These are phyloP conservation scores for Hydrozoanthus gracilis DNA, from an alignment of 92 coral and sea anemone species.

Conservation along the genomic window DNA sequence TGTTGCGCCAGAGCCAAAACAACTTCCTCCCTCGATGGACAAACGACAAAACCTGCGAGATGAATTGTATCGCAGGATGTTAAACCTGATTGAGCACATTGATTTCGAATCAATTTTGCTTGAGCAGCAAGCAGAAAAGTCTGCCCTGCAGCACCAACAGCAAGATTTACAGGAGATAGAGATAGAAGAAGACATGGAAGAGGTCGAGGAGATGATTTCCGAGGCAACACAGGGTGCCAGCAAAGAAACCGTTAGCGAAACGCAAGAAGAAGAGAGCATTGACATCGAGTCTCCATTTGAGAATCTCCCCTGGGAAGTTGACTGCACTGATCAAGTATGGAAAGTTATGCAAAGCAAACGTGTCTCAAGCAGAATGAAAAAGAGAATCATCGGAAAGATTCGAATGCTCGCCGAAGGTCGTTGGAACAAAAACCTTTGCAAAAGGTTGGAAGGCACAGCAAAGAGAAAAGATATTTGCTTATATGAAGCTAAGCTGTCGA, in stretches of 20 bases:
- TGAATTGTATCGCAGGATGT: conserved; percentile 28
- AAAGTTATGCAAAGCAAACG: conserved; percentile 71
- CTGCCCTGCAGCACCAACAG: neutral
- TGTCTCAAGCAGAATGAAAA: conserved; percentile 52
- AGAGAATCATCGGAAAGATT: conserved; percentile 69
- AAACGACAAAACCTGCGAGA: conserved; percentile 24
- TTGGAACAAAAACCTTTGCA: conserved; percentile 76
- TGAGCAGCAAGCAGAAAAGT: conserved; percentile 1
- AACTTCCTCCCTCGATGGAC: neutral
- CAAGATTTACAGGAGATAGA: conserved; percentile 12
- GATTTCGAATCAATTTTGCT: conserved; percentile 32
- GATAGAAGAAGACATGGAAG: conserved; percentile 32
- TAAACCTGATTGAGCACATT: conserved; percentile 23
- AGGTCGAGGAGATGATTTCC: neutral
- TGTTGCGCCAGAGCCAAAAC: conserved; percentile 1
- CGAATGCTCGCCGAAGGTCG: conserved; percentile 92
- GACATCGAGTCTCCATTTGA: conserved; percentile 76
- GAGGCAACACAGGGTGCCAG: neutral
- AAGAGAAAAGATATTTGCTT: conserved; percentile 73
- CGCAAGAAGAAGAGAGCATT: conserved; percentile 40
- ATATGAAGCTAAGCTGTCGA: conserved; percentile 78
- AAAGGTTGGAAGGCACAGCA: conserved; percentile 84
- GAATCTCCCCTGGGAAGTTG: conserved; percentile 94
- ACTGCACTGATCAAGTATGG: conserved; percentile 94
- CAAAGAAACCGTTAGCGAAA: conserved; percentile 2